Evolutionary conservation across 2,797 vertebrate species (phyloP).

Genomic region (Typhlichthys eigenmanni): DNA sequence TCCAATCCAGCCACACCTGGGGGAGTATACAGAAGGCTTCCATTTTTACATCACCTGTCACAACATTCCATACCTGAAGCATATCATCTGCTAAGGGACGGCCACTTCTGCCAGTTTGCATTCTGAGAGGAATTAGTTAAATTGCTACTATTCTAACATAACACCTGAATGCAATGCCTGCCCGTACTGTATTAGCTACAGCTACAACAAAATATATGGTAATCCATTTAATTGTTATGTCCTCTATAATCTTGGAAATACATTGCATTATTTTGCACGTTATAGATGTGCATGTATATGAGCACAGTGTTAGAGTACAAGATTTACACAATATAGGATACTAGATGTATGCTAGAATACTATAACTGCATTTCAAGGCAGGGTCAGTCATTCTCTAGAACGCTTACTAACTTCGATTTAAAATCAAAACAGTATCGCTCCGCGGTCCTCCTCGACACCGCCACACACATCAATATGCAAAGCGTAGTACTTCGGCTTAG

Average conservation of each 20-base stretch:
- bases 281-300: not conserved
- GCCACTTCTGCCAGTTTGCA: slow-evolving; percentile 20
- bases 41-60: slow-evolving; percentile 36
- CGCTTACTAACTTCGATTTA: too few species aligned
- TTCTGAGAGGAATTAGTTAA: slow-evolving; percentile 7
- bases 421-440: too few species aligned
- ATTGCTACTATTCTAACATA: not conserved
- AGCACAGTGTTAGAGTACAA: too few species aligned
- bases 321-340: too few species aligned
- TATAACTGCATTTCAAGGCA: too few species aligned
- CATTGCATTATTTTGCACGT: not conserved
- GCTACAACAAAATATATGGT: too few species aligned
- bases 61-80: slow-evolving; percentile 32
- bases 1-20: slow-evolving; percentile 63
- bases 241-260: slow-evolving; percentile 7
- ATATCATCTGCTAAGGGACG: slow-evolving; percentile 26
- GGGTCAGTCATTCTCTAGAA: too few species aligned
- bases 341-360: too few species aligned
- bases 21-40: slow-evolving; percentile 51
- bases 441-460: too few species aligned
- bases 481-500: too few species aligned
- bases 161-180: not conserved
- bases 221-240: not conserved
- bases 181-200: too few species aligned
- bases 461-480: too few species aligned